Evolutionary conservation across 1,140 invertebrate genomes (phyloP), one percentile per base, ranked within the genome.

Genomic region (Drosophila nebulosa): DNA sequence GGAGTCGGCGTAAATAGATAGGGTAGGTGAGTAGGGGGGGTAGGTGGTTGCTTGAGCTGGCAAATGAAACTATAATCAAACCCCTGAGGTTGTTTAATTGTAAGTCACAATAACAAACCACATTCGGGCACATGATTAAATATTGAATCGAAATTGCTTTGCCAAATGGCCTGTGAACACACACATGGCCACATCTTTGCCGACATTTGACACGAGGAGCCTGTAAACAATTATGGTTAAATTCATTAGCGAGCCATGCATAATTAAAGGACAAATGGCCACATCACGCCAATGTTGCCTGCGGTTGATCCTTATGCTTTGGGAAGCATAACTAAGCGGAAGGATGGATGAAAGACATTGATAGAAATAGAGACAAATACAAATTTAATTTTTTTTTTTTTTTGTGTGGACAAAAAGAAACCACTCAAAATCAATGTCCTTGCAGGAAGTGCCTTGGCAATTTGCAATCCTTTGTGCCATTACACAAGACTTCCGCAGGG

Each of bases 381-480:
- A 24, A 4, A 24, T n/a, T n/a, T n/a, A n/a, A n/a, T n/a, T n/a
- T 18, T 18, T 42, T 18, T 42, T 18, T 42, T 14, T 42, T 2
- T 42, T 5, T 7, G 42, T 53, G 55, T 64, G 57, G 62, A 53
- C 16, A 63, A 61, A 80, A 72, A 77, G 71, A 76, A 59, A 46
- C 39, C 39, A 46, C 39, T 46, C 39, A 46, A 77, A 89, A 86
- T 86, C 81, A 78, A 85, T 85, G 78, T 88, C 78, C 66, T 78
- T 72, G 67, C 83, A 88, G 83, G 83, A 86, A 88, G 71, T 88
- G 64, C 78, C 79, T 68, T 80, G 84, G 79, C 88, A 90, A 90
- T 90, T 90, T 90, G 68, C 73, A 90, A 84, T 90, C 88, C 88
- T 90, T 90, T 90, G 88, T 90, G 74, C 89, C 88, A 90, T 90